Percentiles rank a stretch among this genome's conserved stretches.
Conservation (phyloP, 2,888 invertebrate species). For the Acanthoscelides obtectus region DNA sequence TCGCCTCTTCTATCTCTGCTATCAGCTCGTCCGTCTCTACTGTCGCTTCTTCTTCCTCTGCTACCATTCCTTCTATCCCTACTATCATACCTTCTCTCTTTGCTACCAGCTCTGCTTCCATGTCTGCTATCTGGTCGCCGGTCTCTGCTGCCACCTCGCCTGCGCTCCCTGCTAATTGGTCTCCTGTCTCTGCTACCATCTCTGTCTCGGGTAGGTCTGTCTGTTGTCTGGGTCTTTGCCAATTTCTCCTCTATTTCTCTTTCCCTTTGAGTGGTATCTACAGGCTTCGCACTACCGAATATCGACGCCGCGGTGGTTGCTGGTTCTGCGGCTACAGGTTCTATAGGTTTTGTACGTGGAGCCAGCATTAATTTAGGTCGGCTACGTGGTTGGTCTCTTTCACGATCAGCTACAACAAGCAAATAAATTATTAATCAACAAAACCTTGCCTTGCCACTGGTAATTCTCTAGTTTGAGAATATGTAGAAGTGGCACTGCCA, state of each 20-base stretch:
- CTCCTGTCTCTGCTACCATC: constrained; percentile 35
- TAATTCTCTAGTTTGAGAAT: too few species aligned
- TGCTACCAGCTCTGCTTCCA: constrained; percentile 2
- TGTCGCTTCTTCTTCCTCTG: background rate
- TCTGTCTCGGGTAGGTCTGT: constrained; percentile 30
- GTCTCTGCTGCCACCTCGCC: constrained; percentile 35
- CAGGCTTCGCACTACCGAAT: constrained; percentile 93
- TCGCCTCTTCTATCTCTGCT: constrained; percentile 15
- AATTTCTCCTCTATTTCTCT: constrained; percentile 87
- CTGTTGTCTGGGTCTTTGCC: constrained; percentile 51
- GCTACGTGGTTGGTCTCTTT: constrained; percentile 52
- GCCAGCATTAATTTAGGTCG: constrained; percentile 76
- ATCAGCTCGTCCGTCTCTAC: constrained; percentile 8
- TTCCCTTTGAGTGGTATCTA: constrained; percentile 87
- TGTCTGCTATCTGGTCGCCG: constrained; percentile 5
- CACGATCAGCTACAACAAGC: constrained; percentile 22
- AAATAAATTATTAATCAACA: too few species aligned
- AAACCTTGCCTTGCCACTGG: too few species aligned
- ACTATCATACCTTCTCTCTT: background rate
- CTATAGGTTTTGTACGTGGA: constrained; percentile 74
- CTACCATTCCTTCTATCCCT: constrained; percentile 5
- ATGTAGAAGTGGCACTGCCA: too few species aligned
- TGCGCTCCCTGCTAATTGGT: background rate
- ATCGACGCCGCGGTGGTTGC: constrained; percentile 65
- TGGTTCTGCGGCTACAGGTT: constrained; percentile 42